Conservation (phyloP, 2,113 vertebrate genomes). For the Calyptommatus sinebrachiatus region DNA sequence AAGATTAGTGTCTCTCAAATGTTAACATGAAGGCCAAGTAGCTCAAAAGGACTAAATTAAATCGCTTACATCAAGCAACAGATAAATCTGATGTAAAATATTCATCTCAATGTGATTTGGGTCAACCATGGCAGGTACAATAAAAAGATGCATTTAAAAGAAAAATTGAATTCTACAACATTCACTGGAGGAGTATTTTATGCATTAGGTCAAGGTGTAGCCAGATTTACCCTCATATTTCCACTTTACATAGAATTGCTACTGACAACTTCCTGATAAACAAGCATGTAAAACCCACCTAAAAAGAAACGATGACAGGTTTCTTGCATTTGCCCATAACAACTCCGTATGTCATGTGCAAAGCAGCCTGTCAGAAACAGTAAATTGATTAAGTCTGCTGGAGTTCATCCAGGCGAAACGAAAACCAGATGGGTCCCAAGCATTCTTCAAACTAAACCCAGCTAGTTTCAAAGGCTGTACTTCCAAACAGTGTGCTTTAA, state of each 20-base stretch:
- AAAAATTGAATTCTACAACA: not conserved
- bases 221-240: not conserved
- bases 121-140: not conserved
- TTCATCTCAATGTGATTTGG: not conserved
- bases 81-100: slow-evolving; percentile 25
- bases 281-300: not conserved
- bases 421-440: no score
- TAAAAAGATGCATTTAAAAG: not conserved
- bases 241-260: not conserved
- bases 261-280: not conserved
- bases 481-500: slow-evolving; percentile 4
- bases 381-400: not conserved
- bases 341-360: not conserved
- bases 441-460: not conserved
- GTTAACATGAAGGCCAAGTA: not conserved
- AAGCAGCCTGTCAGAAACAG: not conserved
- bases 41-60: slow-evolving; percentile 38
- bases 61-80: slow-evolving; percentile 32
- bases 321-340: not conserved
- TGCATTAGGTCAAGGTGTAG: not conserved
- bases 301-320: not conserved
- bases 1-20: slow-evolving; percentile 35
- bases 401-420: not conserved
- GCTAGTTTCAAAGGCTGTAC: slow-evolving; percentile 1
- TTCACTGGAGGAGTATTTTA: not conserved